Percentiles rank a stretch among this genome's conserved stretches.
These are phyloP conservation scores for Drosophila pseudoananassae DNA, from an alignment of 1,140 invertebrate genomes.

Conservation along the genomic window DNA sequence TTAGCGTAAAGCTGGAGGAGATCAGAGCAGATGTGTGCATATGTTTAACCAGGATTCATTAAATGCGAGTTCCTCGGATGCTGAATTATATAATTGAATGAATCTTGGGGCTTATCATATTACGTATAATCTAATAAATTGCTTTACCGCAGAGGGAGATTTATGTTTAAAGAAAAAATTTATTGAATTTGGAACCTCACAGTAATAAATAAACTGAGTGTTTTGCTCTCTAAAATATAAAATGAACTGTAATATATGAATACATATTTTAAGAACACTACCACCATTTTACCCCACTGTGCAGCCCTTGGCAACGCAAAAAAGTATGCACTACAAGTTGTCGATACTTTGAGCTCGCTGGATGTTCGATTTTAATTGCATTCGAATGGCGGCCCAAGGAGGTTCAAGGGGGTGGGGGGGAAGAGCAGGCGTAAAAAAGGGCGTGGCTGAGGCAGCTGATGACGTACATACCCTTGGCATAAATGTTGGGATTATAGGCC, in stretches of 20 bases:
- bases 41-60: constrained; percentile 9
- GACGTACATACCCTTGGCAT: constrained; percentile 77
- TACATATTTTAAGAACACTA: not conserved
- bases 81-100: not conserved
- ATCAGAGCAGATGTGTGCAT: constrained; percentile 13
- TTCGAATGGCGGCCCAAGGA: constrained; percentile 31
- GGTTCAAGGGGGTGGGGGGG: not conserved
- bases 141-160: not conserved
- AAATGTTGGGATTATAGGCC: constrained; percentile 79
- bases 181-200: not conserved
- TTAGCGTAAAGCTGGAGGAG: constrained; percentile 13
- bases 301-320: constrained; percentile 29
- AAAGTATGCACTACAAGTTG: constrained; percentile 34
- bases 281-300: constrained; percentile 10
- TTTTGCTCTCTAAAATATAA: not conserved
- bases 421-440: not conserved
- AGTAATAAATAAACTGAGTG: not conserved
- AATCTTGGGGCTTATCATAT: not conserved
- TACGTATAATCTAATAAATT: not conserved
- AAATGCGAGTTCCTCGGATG: not conserved
- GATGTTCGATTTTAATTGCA: constrained; percentile 72
- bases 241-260: not conserved
- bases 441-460: constrained; percentile 1
- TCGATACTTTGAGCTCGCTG: constrained; percentile 34
- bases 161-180: not conserved